A percentile compares a stretch with the other conserved stretches of the same genome.
These are phyloP conservation scores for Trachymyrmex cornetzi DNA, from an alignment of 1,140 invertebrate genomes.

Conservation along the genomic window DNA sequence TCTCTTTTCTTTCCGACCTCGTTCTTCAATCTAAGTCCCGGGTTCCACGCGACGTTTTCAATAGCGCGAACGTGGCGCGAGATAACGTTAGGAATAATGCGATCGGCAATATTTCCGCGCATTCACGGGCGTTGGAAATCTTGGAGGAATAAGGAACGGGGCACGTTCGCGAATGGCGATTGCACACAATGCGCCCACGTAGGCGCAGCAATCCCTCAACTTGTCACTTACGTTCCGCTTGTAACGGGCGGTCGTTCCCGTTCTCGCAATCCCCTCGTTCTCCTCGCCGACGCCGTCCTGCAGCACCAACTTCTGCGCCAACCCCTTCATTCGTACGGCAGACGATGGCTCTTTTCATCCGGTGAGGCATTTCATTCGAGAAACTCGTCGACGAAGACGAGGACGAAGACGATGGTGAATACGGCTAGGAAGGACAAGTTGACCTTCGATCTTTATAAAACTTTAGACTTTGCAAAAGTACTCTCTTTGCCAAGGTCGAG, in stretches of 20 bases:
- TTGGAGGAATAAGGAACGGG: conserved; percentile 24
- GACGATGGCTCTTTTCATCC: conserved; percentile 73
- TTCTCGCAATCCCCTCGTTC: conserved; percentile 40
- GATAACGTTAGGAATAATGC: conserved; percentile 63
- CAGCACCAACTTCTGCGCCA: conserved; percentile 66
- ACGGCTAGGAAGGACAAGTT: conserved; percentile 62
- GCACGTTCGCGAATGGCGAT: conserved; percentile 70
- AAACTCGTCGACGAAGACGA: conserved; percentile 51
- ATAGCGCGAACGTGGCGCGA: conserved; percentile 40
- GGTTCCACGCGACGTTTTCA: conserved; percentile 37
- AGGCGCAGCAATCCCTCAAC: conserved; percentile 84
- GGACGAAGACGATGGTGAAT: conserved; percentile 39
- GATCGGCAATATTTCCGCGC: conserved; percentile 58
- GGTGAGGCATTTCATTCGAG: conserved; percentile 71
- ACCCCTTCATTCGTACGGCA: conserved; percentile 77
- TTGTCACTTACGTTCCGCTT: conserved; percentile 83
- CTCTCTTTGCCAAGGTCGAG: conserved; percentile 37
- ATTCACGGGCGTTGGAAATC: conserved; percentile 63
- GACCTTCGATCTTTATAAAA: conserved; percentile 71
- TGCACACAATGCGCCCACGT: conserved; percentile 76
- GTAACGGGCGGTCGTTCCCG: conserved; percentile 55
- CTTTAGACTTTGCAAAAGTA: conserved; percentile 22
- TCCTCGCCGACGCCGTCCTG: neutral
- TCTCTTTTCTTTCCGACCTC: neutral
- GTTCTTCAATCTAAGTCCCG: conserved; percentile 28